phyloP scores from a whole-genome alignment of 2,888 invertebrate species.

The Drosophila siamana region DNA sequence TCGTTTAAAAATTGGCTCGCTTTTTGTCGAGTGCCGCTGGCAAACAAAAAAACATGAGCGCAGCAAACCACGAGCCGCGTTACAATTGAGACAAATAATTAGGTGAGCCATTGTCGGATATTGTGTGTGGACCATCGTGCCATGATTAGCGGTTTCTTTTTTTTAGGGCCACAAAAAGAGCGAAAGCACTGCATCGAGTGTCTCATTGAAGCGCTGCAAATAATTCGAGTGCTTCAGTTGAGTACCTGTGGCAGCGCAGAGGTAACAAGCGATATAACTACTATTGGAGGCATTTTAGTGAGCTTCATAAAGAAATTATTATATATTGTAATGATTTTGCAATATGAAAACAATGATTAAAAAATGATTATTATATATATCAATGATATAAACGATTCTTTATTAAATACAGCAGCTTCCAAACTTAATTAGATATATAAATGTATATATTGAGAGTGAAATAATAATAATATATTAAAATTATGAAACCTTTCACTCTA shows the following conservation, averaged over 20 bases:
- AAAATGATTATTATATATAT: too few relatives aligned
- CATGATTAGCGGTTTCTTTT: slow-evolving; percentile 76
- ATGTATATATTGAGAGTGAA: too few relatives aligned
- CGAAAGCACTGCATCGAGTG: not conserved
- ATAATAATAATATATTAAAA: too few relatives aligned
- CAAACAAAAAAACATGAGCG: slow-evolving; percentile 56
- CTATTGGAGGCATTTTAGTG: too few relatives aligned
- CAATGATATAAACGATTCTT: too few relatives aligned
- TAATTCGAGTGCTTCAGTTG: not conserved
- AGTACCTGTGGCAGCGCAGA: slow-evolving; percentile 3
- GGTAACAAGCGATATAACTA: not conserved
- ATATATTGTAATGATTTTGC: too few relatives aligned
- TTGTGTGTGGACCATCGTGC: slow-evolving; percentile 50
- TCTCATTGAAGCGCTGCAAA: slow-evolving; percentile 26
- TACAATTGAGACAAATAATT: slow-evolving; percentile 76
- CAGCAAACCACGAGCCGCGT: slow-evolving; percentile 39
- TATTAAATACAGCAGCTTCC: too few relatives aligned
- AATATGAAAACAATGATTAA: too few relatives aligned
- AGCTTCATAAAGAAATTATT: too few relatives aligned
- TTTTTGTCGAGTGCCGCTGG: slow-evolving; percentile 66
- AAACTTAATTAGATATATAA: too few relatives aligned
- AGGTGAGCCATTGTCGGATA: slow-evolving; percentile 70
- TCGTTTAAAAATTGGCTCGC: slow-evolving; percentile 74
- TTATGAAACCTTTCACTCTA: too few relatives aligned
- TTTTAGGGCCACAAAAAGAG: slow-evolving; percentile 38